A percentile compares a stretch with the other conserved stretches of the same genome.
Conservation (phyloP, 2,888 invertebrate species). For the Tiphia femorata region DNA sequence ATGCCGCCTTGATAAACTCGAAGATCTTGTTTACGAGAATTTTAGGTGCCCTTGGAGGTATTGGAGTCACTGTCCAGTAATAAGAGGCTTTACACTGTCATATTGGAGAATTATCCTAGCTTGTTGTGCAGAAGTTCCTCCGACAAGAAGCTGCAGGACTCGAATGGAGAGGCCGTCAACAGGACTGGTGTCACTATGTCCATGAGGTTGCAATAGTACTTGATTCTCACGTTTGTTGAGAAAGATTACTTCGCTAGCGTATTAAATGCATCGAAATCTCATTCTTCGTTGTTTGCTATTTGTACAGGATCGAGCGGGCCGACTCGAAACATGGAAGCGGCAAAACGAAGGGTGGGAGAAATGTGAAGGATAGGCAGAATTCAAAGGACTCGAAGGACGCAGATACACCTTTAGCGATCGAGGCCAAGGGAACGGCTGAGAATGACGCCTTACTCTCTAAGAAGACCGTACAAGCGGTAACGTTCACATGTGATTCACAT, state of each 20-base stretch:
- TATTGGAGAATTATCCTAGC: conserved; percentile 81
- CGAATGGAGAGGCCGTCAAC: conserved; percentile 62
- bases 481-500: no score
- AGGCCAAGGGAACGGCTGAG: no score
- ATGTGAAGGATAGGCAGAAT: not conserved
- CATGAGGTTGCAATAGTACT: conserved; percentile 68
- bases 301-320: not conserved
- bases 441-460: no score
- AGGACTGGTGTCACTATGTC: conserved; percentile 76
- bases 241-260: not conserved
- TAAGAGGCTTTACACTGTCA: conserved; percentile 77
- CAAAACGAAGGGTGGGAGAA: not conserved
- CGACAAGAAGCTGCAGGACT: conserved; percentile 73
- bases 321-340: not conserved
- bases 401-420: no score
- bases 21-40: conserved; percentile 35
- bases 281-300: no score
- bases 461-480: no score
- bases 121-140: conserved; percentile 76
- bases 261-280: not conserved
- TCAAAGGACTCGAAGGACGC: not conserved
- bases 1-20: not conserved
- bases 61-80: conserved; percentile 76
- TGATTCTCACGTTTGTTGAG: conserved; percentile 36
- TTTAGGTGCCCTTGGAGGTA: conserved; percentile 76